Evolutionary conservation across 2,797 vertebrate genomes (phyloP).

Genomic region (Coregonus ussuriensis): DNA sequence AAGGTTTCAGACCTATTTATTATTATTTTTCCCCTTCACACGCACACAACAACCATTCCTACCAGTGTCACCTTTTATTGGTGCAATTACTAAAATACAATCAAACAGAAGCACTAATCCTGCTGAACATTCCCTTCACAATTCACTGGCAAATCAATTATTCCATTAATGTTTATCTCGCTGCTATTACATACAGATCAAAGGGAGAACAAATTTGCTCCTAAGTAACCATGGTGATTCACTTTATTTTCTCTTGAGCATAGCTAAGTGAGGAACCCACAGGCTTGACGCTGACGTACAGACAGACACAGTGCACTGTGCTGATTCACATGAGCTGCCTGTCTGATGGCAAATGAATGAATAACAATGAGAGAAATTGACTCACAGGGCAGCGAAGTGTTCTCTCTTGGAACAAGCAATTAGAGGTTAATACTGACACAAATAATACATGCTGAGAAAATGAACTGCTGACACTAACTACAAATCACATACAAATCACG

Average conservation of each 20-base stretch:
- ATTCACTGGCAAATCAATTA: constrained; percentile 54
- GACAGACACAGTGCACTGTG: constrained; percentile 11
- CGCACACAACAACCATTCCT: background rate
- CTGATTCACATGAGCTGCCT: constrained; percentile 24
- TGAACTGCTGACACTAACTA: background rate
- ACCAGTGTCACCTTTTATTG: constrained; percentile 29
- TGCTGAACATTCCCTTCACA: constrained; percentile 56
- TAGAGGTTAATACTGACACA: constrained; percentile 34
- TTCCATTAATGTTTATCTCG: constrained; percentile 59
- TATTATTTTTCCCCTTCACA: background rate
- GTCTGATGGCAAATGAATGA: constrained; percentile 43
- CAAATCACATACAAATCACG: background rate
- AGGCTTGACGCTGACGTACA: background rate
- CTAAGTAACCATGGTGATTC: constrained; percentile 58
- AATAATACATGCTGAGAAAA: background rate
- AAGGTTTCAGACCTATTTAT: background rate
- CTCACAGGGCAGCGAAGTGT: constrained; percentile 26
- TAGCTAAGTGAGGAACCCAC: constrained; percentile 38
- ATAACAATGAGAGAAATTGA: constrained; percentile 24
- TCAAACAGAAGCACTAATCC: constrained; percentile 43
- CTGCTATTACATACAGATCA: constrained; percentile 54
- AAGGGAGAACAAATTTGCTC: constrained; percentile 48
- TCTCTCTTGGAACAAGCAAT: constrained; percentile 45
- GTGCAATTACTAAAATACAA: constrained; percentile 31
- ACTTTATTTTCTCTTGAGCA: constrained; percentile 33